Evolutionary conservation across 2,888 invertebrate genomes (phyloP), one percentile per base, ranked within the genome.

Genomic region (Aproaerema taeniolella): DNA sequence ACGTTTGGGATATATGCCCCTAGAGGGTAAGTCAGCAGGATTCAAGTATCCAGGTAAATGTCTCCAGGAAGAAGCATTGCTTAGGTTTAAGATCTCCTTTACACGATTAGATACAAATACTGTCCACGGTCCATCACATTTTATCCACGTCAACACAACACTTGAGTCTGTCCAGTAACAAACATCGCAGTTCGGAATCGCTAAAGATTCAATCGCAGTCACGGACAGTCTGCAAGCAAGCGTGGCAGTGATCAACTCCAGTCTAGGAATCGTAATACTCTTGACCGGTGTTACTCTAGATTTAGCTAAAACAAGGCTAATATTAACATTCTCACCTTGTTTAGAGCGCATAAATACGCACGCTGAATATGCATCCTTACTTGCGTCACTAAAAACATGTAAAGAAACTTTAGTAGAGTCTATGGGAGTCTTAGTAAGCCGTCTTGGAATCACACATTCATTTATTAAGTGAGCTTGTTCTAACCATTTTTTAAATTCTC

Each of bases 351-450:
- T 8, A 11, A 33, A 33, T 2, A 33, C 20, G 9, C 32, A 33
- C 11, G 20, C 11, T 1, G 32, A 9, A 24, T 33, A 33, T 2
- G 32, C 32, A 8, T 17, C 24, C 11, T 33, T n/a, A 10, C 32
- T 33, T 8, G 32, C 24, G n/a, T n/a, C n/a, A n/a, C n/a, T n/a
- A n/a, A 33, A 33, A 10, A 33, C 32, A 10, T 33, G 32, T 11
- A 33, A 20, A 4, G 32, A 32, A 10, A 3, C 17, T 32, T 16
- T 11, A 15, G 17, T 9, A 17, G 16, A 10, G 2, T 14, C n/a
- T 20, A 20, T 20, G 7, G 20, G 20, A 4, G 7, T 20, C 4
- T 7, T 20, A 20, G 20, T 20, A 4, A 20, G 20, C 20, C 20
- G 20, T 7, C 20, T 20, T 4, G 20, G 20, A 20, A 20, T 20